Evolutionary conservation across 1,140 invertebrate species (phyloP).

Genomic region (Stegodyphus mimosarum): DNA sequence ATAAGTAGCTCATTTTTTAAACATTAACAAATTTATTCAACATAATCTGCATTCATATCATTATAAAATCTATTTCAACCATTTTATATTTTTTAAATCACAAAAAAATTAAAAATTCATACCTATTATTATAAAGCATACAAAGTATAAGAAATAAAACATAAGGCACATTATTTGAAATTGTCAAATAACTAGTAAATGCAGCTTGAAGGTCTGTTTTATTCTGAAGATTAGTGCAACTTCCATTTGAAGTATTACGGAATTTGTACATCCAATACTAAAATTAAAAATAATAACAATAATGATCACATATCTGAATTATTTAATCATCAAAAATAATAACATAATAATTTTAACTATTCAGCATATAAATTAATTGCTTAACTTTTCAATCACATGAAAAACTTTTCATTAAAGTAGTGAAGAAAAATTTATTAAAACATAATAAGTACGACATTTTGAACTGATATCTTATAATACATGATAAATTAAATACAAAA

Average conservation of each 20-base stretch:
- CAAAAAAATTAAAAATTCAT: not conserved
- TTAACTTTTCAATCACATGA: too few relatives aligned
- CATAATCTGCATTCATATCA: not conserved
- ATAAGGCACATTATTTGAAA: conserved; percentile 85
- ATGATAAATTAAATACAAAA: too few relatives aligned
- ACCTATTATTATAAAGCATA: conserved; percentile 78
- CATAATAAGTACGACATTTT: too few relatives aligned
- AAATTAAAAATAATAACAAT: conserved; percentile 64
- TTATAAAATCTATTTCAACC: not conserved
- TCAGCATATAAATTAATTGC: too few relatives aligned
- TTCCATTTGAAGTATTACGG: conserved; percentile 77
- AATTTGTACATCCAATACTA: conserved; percentile 98
- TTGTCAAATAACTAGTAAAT: conserved; percentile 87
- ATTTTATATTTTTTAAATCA: not conserved
- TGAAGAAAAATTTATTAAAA: too few relatives aligned
- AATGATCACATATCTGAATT: too few relatives aligned
- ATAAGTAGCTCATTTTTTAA: not conserved
- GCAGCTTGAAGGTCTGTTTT: conserved; percentile 75
- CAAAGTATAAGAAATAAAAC: conserved; percentile 87
- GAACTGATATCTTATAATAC: too few relatives aligned
- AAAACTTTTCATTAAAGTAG: too few relatives aligned
- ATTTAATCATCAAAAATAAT: too few relatives aligned
- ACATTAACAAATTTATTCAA: not conserved
- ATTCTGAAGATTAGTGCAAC: conserved; percentile 70
- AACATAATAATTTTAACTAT: too few relatives aligned